Evolutionary conservation across 2,113 vertebrate genomes (phyloP), one percentile per base, ranked within the genome.

Genomic region (Phylloscopus trochilus): DNA sequence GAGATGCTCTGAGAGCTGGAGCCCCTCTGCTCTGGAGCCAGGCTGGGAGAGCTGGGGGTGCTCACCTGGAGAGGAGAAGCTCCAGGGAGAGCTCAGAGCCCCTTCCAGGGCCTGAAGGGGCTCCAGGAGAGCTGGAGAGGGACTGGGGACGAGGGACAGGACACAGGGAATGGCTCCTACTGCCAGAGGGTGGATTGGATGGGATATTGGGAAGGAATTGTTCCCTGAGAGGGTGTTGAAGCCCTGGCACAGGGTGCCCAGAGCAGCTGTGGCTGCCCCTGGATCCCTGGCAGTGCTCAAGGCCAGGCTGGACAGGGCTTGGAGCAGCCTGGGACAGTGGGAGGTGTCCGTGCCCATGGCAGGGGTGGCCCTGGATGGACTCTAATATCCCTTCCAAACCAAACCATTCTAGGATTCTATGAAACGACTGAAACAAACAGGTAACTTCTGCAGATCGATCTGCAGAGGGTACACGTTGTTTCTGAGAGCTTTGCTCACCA

Each of bases 381-480:
- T 60, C 47, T 19, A n/a, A 39, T 6, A 8, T 41, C 47, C 13
- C 19, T 70, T 30, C 41, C 58, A n/a, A 55, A 2, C n/a, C 47
- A 63, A 63, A 63, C 30, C 20, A 10, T 14, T 12, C 9, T 2
- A 0, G 17, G 13, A 12, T 41, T 63, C 56, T 8, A 3, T 12
- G 15, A 49, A 72, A 43, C 5, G 13, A 11, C 27, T 47, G 22
- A 43, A 51, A 66, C 62, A 22, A 44, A 9, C 21, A 23, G 39
- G 8, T 6, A 27, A 19, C 20, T 21, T 9, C 4, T 43, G 21
- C 63, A 86, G 46, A 5, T 1, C 0, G 2, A 23, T 0, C 0
- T 8, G n/a, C 31, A 53, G 41, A 66, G 68, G 64, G 37, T 6
- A 30, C 0, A 0, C 19, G 43, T 2, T 7, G 31, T 3, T 86